These are phyloP conservation scores for Listrodromus nycthemerus DNA, from an alignment of 2,888 invertebrate species.

Conservation along the genomic window DNA sequence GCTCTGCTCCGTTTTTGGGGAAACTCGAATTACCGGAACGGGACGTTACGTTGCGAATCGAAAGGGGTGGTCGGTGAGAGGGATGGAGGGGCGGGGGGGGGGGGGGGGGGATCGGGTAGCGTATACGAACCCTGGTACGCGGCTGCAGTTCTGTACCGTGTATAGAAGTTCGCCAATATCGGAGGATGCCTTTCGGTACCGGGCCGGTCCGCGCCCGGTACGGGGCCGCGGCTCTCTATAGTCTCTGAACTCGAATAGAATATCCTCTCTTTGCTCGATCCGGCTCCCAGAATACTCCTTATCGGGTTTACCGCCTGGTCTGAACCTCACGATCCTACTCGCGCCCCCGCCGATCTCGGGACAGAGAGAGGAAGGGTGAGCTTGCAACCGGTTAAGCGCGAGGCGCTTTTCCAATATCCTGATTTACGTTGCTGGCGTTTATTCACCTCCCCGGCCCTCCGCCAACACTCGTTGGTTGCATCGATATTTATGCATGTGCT, in stretches of 20 bases:
- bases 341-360: conserved; percentile 15
- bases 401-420: conserved; percentile 54
- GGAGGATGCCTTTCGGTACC: conserved; percentile 12
- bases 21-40: conserved; percentile 36
- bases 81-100: background rate
- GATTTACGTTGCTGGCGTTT: conserved; percentile 47
- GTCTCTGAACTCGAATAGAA: conserved; percentile 45
- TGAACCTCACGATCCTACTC: conserved; percentile 1
- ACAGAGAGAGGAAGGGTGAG: background rate
- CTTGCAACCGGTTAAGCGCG: conserved; percentile 32
- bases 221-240: conserved; percentile 7
- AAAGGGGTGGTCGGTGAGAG: background rate
- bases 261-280: conserved; percentile 41
- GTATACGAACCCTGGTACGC: background rate
- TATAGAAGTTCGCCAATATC: conserved; percentile 9
- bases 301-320: conserved; percentile 34
- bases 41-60: background rate
- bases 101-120: background rate
- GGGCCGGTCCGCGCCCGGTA: conserved; percentile 4
- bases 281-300: conserved; percentile 41
- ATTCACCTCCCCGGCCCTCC: conserved; percentile 3
- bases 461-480: background rate
- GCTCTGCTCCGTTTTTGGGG: conserved; percentile 37
- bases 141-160: background rate
- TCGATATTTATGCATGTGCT: conserved; percentile 49